A percentile compares a stretch with the other conserved stretches of the same genome.
Evolutionary conservation across 1,140 invertebrate species (phyloP).

Genomic region (Mycetomoellerius zeteki): DNA sequence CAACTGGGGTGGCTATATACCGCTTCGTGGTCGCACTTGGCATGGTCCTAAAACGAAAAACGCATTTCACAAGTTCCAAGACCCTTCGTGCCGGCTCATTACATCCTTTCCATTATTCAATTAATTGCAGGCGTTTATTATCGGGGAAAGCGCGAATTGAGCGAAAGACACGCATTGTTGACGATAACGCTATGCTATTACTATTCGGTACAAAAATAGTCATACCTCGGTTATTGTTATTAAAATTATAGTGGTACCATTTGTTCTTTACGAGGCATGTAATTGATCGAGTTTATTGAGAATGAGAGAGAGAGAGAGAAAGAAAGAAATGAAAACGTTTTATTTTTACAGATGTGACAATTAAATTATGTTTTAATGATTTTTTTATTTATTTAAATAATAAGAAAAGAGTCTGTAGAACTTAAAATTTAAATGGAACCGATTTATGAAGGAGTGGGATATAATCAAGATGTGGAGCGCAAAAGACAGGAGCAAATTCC

Average conservation of each 20-base stretch:
- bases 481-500: conserved; percentile 29
- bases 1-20: conserved; percentile 61
- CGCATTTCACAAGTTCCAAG: conserved; percentile 28
- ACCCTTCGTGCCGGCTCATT: conserved; percentile 76
- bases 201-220: background rate
- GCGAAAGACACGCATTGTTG: conserved; percentile 80
- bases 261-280: conserved; percentile 63
- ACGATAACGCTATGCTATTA: conserved; percentile 74
- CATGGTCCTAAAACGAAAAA: conserved; percentile 77
- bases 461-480: conserved; percentile 47
- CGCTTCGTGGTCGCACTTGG: conserved; percentile 71
- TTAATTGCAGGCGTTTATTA: conserved; percentile 83
- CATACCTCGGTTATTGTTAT: background rate
- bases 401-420: conserved; percentile 36
- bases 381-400: conserved; percentile 78
- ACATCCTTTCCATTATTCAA: conserved; percentile 83
- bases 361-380: conserved; percentile 62
- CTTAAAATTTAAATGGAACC: conserved; percentile 14
- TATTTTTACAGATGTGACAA: conserved; percentile 71
- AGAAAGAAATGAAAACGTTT: conserved; percentile 47
- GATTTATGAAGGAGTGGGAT: conserved; percentile 24
- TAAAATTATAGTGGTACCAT: conserved; percentile 48
- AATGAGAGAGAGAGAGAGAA: background rate
- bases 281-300: conserved; percentile 65
- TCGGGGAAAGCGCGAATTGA: conserved; percentile 76